Conservation (phyloP, 2,797 vertebrate genomes). For the Benthosema pterotum region DNA sequence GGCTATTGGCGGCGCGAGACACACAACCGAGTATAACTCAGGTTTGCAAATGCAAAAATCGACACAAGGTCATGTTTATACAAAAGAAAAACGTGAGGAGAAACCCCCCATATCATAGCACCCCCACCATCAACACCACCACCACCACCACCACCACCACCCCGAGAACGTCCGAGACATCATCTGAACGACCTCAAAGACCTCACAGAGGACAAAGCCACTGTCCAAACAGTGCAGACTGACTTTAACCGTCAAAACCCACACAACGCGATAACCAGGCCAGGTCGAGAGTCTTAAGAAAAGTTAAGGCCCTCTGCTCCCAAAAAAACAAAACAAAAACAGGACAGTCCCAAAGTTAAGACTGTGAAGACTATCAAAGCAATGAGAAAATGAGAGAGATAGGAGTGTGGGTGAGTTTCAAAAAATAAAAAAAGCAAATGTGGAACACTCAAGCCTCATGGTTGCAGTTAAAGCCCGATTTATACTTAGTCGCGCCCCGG, state of each 20-base stretch:
- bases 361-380: constrained; percentile 28
- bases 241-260: constrained; percentile 81
- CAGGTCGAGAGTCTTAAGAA: constrained; percentile 30
- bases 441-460: not conserved
- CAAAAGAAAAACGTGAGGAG: constrained; percentile 14
- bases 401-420: constrained; percentile 40
- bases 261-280: constrained; percentile 46
- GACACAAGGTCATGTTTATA: constrained; percentile 10
- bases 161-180: constrained; percentile 24
- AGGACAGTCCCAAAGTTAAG: no score
- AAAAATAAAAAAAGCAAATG: constrained; percentile 12
- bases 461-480: no score
- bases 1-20: no score
- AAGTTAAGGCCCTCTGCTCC: constrained; percentile 17
- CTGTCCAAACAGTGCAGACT: constrained; percentile 45
- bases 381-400: constrained; percentile 25
- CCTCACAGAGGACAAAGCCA: constrained; percentile 37
- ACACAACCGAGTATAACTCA: no score
- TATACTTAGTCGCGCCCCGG: no score
- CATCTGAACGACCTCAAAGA: constrained; percentile 42
- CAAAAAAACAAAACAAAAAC: no score
- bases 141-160: not conserved
- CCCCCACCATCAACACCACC: constrained; percentile 3
- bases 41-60: constrained; percentile 21
- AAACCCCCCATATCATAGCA: constrained; percentile 11